Evolutionary conservation across 1,140 invertebrate genomes (phyloP).

Genomic region (Phortica variegata): DNA sequence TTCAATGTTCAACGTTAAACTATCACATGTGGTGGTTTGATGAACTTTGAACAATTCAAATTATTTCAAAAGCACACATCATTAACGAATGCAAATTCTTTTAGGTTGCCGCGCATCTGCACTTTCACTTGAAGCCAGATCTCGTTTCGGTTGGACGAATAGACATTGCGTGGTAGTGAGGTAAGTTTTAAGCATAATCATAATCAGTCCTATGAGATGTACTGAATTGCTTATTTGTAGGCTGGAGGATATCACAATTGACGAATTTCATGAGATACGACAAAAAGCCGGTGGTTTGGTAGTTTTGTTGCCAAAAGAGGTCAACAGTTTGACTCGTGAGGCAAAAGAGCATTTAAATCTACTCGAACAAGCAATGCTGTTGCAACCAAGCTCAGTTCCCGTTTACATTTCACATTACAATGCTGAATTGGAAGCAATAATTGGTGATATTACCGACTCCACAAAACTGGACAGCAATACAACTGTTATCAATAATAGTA

Average conservation of each 20-base stretch:
- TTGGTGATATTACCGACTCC: slow-evolving; percentile 72
- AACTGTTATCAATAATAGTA: slow-evolving; percentile 36
- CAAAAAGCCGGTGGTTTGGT: slow-evolving; percentile 82
- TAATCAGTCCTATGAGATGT: too few relatives aligned
- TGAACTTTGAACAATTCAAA: too few relatives aligned
- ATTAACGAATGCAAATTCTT: too few relatives aligned
- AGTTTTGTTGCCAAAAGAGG: slow-evolving; percentile 76
- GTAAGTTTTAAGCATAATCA: too few relatives aligned
- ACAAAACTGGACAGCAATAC: slow-evolving; percentile 55
- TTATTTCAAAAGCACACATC: too few relatives aligned
- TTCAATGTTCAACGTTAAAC: too few relatives aligned
- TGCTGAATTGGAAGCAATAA: slow-evolving; percentile 71
- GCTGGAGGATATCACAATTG: slow-evolving; percentile 74
- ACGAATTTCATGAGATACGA: slow-evolving; percentile 74
- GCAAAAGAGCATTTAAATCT: slow-evolving; percentile 77
- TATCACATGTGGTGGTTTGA: too few relatives aligned
- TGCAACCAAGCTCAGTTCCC: slow-evolving; percentile 79
- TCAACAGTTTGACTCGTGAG: slow-evolving; percentile 66
- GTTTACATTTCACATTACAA: slow-evolving; percentile 86
- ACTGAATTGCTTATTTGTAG: slow-evolving; percentile 48
- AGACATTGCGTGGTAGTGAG: too few relatives aligned
- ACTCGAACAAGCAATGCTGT: slow-evolving; percentile 80
- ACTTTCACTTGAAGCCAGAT: too few relatives aligned
- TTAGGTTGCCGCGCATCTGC: too few relatives aligned
- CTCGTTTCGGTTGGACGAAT: too few relatives aligned